Conservation (phyloP, 1,140 invertebrate species). For the Glossosoma conforme region DNA sequence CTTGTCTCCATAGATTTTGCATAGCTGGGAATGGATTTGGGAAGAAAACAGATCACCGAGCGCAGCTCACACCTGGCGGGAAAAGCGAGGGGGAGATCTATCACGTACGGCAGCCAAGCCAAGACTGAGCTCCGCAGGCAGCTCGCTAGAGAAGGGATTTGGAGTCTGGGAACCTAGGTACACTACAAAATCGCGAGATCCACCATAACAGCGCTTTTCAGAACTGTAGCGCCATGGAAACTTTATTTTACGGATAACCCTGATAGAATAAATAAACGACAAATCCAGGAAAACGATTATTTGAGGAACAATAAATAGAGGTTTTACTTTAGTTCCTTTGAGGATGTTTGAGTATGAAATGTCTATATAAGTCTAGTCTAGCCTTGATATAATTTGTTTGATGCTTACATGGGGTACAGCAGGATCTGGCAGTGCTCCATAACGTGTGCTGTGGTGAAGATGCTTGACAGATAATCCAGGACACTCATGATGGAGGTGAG, state of each 20-base stretch:
- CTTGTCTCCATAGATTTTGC: too few relatives aligned
- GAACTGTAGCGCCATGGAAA: background rate
- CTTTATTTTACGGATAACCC: background rate
- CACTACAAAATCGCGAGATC: too few relatives aligned
- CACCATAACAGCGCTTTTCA: too few relatives aligned
- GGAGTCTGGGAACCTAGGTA: too few relatives aligned
- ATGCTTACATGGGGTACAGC: conserved; percentile 51
- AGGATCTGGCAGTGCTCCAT: conserved; percentile 50
- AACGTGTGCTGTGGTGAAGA: conserved; percentile 47
- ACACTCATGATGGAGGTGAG: conserved; percentile 49
- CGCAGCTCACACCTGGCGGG: too few relatives aligned
- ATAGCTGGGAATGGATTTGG: too few relatives aligned
- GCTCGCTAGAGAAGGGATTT: too few relatives aligned
- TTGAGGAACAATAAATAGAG: background rate
- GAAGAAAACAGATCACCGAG: too few relatives aligned
- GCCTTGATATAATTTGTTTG: background rate
- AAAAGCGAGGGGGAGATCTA: too few relatives aligned
- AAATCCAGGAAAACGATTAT: background rate
- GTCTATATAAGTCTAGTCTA: background rate
- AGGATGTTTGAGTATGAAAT: conserved; percentile 7
- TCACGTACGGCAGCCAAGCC: too few relatives aligned
- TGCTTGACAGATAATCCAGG: conserved; percentile 44
- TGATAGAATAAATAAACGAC: background rate
- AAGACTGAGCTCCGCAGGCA: too few relatives aligned
- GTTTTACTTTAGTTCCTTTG: background rate